Evolutionary conservation across 2,797 vertebrate genomes (phyloP).

Genomic region (Rhabdophis nuchalis): DNA sequence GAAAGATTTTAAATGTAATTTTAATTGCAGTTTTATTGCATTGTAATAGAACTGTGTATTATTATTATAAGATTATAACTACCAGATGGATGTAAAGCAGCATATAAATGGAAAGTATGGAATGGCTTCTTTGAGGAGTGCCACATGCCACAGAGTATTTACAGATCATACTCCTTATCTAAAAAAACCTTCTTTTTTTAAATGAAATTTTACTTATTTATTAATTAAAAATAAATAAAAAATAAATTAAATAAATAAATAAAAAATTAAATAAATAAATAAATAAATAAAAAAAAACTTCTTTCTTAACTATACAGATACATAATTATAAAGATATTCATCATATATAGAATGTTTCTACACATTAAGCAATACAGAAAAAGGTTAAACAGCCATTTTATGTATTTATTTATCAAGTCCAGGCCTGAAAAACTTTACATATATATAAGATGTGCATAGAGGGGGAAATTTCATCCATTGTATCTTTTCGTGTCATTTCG

Average conservation of each 20-base stretch:
- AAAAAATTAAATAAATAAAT: no score
- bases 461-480: neutral
- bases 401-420: neutral
- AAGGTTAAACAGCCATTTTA: neutral
- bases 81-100: neutral
- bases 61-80: neutral
- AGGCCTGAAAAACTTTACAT: neutral
- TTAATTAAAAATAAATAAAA: no score
- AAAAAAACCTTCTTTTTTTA: neutral
- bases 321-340: neutral
- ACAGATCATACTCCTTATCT: no score
- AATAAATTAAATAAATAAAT: no score
- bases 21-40: neutral
- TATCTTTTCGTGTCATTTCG: neutral
- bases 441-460: neutral
- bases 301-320: neutral
- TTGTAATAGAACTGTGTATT: neutral
- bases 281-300: no score
- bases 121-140: neutral
- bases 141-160: neutral
- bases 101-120: neutral
- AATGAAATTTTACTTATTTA: neutral
- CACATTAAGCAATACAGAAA: neutral
- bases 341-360: neutral
- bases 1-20: neutral